A percentile compares a stretch with the other conserved stretches of the same genome.
Evolutionary conservation across 1,140 invertebrate species (phyloP).

Genomic region (Mercenaria mercenaria): DNA sequence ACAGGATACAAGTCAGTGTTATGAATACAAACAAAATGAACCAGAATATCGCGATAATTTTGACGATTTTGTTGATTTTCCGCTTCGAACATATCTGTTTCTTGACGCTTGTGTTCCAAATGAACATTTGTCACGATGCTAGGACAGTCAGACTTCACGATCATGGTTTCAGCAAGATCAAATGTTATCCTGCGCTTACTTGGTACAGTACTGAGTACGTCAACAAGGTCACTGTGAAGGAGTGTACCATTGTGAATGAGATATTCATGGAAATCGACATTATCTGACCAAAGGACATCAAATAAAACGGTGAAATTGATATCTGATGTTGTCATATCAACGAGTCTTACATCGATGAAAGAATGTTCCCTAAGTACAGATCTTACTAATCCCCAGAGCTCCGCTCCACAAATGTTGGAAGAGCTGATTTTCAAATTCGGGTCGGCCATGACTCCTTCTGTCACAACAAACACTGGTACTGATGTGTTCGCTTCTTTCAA

Average conservation of each 20-base stretch:
- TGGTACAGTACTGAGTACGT: not conserved
- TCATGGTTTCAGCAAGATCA: not conserved
- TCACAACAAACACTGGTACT: not conserved
- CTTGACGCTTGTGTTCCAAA: not conserved
- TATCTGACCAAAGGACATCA: not conserved
- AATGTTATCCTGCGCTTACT: too few relatives aligned
- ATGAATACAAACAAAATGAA: not conserved
- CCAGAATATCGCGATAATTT: not conserved
- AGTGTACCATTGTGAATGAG: not conserved
- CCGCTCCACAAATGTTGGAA: not conserved
- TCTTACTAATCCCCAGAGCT: conserved; percentile 27
- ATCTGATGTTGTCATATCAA: not conserved
- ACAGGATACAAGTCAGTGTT: not conserved
- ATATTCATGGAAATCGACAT: not conserved
- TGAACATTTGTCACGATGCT: not conserved
- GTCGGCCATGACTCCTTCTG: not conserved
- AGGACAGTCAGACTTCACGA: not conserved
- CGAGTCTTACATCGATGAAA: not conserved
- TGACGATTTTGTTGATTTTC: not conserved
- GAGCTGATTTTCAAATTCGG: too few relatives aligned
- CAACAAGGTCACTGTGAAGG: not conserved
- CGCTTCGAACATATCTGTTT: too few relatives aligned
- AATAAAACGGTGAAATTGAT: not conserved
- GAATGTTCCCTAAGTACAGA: not conserved
- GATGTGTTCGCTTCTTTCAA: not conserved